Evolutionary conservation across 2,888 invertebrate species (phyloP).

Genomic region (Phoronis australis): DNA sequence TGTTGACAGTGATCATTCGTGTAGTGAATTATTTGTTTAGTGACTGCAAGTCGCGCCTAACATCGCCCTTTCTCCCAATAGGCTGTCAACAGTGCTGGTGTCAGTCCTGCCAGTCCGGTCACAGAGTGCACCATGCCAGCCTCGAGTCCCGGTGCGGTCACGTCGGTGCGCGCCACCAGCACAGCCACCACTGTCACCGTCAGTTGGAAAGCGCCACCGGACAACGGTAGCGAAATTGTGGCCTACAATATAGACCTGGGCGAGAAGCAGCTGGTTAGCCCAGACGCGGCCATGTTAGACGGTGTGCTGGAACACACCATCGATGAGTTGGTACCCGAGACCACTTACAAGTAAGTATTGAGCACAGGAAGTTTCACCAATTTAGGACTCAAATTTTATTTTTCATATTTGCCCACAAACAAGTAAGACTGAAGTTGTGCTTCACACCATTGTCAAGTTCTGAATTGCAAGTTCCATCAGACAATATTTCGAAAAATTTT

Average conservation of each 20-base stretch:
- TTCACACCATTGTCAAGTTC: no score
- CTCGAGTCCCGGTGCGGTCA: conserved; percentile 70
- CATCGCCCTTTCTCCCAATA: no score
- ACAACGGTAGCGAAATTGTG: conserved; percentile 71
- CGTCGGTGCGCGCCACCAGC: conserved; percentile 53
- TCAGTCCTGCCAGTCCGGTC: conserved; percentile 66
- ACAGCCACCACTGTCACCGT: conserved; percentile 62
- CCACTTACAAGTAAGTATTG: conserved; percentile 61
- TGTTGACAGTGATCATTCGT: no score
- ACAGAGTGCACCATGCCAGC: conserved; percentile 70
- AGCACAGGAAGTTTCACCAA: background rate
- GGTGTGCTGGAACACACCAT: conserved; percentile 58
- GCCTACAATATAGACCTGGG: conserved; percentile 72
- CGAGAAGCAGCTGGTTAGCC: no score
- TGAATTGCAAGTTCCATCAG: no score
- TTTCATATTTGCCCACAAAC: no score
- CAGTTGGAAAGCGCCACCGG: conserved; percentile 69
- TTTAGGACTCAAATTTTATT: background rate
- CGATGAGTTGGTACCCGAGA: conserved; percentile 70
- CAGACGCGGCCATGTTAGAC: conserved; percentile 31
- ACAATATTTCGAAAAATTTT: no score
- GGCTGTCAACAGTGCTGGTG: conserved; percentile 78
- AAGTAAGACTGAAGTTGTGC: no score
- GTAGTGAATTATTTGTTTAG: no score
- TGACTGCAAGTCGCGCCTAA: no score